Evolutionary conservation across 2,113 vertebrate species (phyloP), one percentile per base, ranked within the genome.

Genomic region (Phyllostomus hastatus): DNA sequence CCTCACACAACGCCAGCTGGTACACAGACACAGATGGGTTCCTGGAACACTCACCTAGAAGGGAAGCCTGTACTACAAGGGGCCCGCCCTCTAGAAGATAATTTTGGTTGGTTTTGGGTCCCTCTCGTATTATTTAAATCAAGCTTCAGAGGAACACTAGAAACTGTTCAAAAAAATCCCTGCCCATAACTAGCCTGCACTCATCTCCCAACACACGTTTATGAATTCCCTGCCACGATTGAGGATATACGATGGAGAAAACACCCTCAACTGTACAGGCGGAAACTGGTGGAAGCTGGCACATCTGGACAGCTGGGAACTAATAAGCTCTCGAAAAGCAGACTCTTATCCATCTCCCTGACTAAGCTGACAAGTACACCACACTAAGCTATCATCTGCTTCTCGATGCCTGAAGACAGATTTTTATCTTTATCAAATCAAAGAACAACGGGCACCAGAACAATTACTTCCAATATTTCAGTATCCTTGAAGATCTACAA

Each of bases 321-420:
- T 12, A 24, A 6, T 0, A 8, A 20, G 75, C 20, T 33, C 66
- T 48, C 54, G 19, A 6, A 61, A 52, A n/a, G 33, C 61, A 81
- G 80, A 33, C 41, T 10, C 16, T 1, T 4, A 0, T 1, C 35
- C 4, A 3, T 7, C 10, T 4, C 41, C 26, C 69, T 0, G 4
- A 20, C 19, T 12, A 4, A 31, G 76, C 26, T 22, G 76, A 19
- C 50, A 31, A 4, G 35, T 2, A 10, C 33, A 16, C 35, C 24
- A 5, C 35, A 26, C 31, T 4, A 5, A 41, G 52, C 12, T 4
- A 15, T 7, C 48, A 16, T 11, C 46, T 31, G 54, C 38, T 24
- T 26, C 19, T 70, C 43, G 5, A 15, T 26, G 19, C 14, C 8
- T 17, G 12, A 33, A 43, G 22, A 16, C 2, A 0, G 24, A 46